These are phyloP conservation scores for Nasonovia ribisnigri DNA, from an alignment of 2,888 invertebrate genomes.

Conservation along the genomic window DNA sequence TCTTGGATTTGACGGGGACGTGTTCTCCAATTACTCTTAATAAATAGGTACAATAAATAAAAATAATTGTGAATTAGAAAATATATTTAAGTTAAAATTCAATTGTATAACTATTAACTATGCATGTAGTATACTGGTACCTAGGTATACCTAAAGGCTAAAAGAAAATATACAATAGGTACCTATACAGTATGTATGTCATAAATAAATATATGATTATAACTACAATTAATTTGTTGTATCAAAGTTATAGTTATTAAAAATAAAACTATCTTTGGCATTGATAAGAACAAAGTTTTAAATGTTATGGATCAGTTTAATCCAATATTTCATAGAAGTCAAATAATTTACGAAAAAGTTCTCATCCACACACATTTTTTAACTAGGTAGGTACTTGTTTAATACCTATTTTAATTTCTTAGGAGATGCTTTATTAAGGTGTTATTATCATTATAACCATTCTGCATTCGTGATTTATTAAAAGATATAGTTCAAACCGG, in stretches of 20 bases:
- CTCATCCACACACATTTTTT: no score
- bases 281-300: no score
- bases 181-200: neutral
- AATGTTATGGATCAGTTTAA: no score
- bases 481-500: neutral
- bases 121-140: neutral
- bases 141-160: neutral
- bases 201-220: neutral
- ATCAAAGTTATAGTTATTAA: neutral
- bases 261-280: no score
- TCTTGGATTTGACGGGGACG: neutral
- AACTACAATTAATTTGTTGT: neutral
- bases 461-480: neutral
- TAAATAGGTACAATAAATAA: neutral
- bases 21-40: constrained; percentile 4
- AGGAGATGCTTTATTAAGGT: no score
- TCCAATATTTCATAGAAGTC: no score
- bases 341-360: no score
- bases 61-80: neutral
- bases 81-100: neutral
- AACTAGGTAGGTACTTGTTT: no score
- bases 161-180: neutral
- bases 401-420: no score
- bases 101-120: neutral
- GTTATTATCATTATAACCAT: no score